phyloP scores from a whole-genome alignment of 1,140 invertebrate species.

The Drosophila tani region DNA sequence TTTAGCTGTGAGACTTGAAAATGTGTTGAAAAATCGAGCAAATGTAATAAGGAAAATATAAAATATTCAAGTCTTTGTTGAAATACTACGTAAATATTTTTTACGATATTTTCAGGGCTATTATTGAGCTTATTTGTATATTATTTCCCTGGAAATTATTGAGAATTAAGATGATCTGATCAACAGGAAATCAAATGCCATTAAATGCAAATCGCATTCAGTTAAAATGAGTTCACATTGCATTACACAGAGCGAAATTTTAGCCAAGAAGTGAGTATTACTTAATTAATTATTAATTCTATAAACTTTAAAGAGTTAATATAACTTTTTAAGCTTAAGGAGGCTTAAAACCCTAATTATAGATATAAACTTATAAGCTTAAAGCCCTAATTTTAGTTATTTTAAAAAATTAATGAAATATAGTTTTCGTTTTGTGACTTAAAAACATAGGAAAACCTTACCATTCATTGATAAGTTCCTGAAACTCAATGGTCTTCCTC shows the following conservation, averaged over 20 bases:
- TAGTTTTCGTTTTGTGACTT: too few species aligned
- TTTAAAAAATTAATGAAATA: too few species aligned
- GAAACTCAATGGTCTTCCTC: constrained; percentile 35
- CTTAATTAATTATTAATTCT: too few species aligned
- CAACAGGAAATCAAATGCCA: constrained; percentile 41
- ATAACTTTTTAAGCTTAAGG: too few species aligned
- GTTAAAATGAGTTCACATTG: constrained; percentile 22
- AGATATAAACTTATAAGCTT: too few species aligned
- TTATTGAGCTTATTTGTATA: too few species aligned
- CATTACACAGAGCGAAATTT: constrained; percentile 4
- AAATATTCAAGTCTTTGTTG: too few species aligned
- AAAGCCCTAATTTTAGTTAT: too few species aligned
- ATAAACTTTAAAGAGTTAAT: too few species aligned
- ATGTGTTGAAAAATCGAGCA: neutral
- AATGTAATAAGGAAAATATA: neutral
- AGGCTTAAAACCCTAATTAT: too few species aligned
- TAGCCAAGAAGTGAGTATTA: too few species aligned
- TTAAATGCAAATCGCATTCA: constrained; percentile 26
- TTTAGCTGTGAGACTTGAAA: neutral
- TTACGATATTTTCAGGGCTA: neutral
- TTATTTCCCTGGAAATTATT: neutral
- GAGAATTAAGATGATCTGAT: constrained; percentile 12
- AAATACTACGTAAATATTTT: too few species aligned
- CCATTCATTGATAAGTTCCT: constrained; percentile 51
- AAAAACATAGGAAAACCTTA: neutral